A percentile compares a stretch with the other conserved stretches of the same genome.
phyloP scores from a whole-genome alignment of 2,113 vertebrate genomes.

The Leptocoma aspasia region DNA sequence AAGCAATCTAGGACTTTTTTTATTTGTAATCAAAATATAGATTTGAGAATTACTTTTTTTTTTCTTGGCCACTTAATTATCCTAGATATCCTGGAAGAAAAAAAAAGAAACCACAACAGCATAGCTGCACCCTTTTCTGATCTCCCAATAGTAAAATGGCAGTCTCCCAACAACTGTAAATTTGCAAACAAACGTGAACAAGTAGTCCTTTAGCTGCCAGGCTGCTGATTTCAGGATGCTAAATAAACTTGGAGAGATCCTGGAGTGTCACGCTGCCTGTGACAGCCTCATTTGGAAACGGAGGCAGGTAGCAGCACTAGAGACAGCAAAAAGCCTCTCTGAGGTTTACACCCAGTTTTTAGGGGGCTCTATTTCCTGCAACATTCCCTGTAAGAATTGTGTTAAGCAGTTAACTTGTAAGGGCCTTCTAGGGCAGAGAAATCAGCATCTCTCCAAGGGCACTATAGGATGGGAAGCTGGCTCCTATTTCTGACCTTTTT shows the following conservation, averaged over 20 bases:
- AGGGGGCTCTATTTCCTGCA: not conserved
- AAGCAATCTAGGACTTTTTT: not conserved
- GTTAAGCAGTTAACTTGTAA: not conserved
- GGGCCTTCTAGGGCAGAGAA: not conserved
- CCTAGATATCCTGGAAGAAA: not conserved
- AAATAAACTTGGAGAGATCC: not conserved
- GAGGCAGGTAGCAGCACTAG: not conserved
- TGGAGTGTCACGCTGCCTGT: not conserved
- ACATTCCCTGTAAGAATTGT: not conserved
- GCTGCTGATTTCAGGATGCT: not conserved
- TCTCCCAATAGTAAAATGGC: not conserved
- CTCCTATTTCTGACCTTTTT: not conserved
- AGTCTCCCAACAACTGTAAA: not conserved
- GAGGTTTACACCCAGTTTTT: not conserved
- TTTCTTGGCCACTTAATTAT: not conserved
- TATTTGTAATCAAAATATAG: not conserved
- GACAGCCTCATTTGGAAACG: not conserved
- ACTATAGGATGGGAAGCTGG: rapidly evolving
- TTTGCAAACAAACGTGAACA: not conserved
- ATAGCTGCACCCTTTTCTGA: not conserved
- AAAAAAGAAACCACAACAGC: too few relatives aligned
- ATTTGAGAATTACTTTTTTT: not conserved
- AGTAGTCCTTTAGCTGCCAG: not conserved
- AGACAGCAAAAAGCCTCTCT: not conserved
- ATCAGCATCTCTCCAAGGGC: not conserved